A percentile compares a stretch with the other conserved stretches of the same genome.
Evolutionary conservation across 2,888 invertebrate genomes (phyloP).

Genomic region (Operophtera brumata): DNA sequence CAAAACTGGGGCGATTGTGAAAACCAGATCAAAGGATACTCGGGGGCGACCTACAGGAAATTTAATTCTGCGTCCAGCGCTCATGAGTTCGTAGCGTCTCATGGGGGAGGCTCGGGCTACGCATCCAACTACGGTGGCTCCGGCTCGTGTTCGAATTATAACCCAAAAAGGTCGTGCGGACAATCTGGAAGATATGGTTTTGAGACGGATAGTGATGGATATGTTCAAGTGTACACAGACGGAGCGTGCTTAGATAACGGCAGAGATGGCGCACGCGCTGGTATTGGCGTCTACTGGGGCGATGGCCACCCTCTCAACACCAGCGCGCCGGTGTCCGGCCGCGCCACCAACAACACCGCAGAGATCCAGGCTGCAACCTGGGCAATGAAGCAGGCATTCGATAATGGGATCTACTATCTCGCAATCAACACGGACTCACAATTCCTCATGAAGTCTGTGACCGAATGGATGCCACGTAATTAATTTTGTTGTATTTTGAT

Average conservation of each 20-base stretch:
- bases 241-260: constrained; percentile 96
- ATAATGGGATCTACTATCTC: constrained; percentile 85
- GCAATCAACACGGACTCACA: constrained; percentile 94
- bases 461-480: constrained; percentile 89
- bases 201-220: constrained; percentile 69
- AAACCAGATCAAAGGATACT: constrained; percentile 80
- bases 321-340: constrained; percentile 88
- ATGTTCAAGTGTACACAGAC: constrained; percentile 90
- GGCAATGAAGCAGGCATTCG: constrained; percentile 87
- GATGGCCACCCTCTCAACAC: constrained; percentile 87
- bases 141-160: not conserved
- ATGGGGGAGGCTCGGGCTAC: constrained; percentile 36
- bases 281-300: constrained; percentile 96
- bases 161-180: not conserved
- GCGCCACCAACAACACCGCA: constrained; percentile 96
- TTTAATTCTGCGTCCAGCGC: constrained; percentile 81
- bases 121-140: too few species aligned
- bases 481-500: too few species aligned
- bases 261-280: constrained; percentile 85
- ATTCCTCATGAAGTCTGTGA: constrained; percentile 91
- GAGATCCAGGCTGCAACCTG: constrained; percentile 94
- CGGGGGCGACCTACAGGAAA: constrained; percentile 84
- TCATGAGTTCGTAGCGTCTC: constrained; percentile 71
- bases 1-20: constrained; percentile 83
- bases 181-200: constrained; percentile 53